Evolutionary conservation across 2,888 invertebrate genomes (phyloP), one percentile per base, ranked within the genome.

Genomic region (Lacanobia wlatinum): DNA sequence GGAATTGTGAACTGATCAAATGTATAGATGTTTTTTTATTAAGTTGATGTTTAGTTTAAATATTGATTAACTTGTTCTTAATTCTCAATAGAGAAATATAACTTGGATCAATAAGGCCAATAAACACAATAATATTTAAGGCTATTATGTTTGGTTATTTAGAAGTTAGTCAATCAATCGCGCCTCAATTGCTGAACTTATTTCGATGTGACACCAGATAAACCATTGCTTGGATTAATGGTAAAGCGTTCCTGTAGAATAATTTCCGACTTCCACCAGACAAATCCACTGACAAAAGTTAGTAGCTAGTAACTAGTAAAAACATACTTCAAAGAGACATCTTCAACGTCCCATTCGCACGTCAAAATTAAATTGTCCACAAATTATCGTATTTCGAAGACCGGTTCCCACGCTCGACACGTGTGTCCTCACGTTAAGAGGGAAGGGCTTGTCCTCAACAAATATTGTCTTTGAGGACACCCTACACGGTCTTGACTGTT

Each of bases 381-480:
- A 93, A 93, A 94, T 93, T 92, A 93, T 93, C 92, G 91, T 88
- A 89, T 92, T 91, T 91, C 91, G 86, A 84, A 89, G 85, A 86
- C 86, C 83, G 87, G 91, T 95, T 94, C 94, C 93, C 94, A 93
- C 94, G 91, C 85, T 75, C 64, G 93, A 90, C 94, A 94, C 94
- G 94, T 94, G 94, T 93, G 88, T 86, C 87, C 86, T 88, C 87
- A 84, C 83, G 83, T 87, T 82, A 84, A 90, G 89, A 90, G 90
- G 90, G 89, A 89, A 84, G 91, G 92, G 91, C 88, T 87, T 92
- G 94, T 94, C 93, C 95, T 95, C 90, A 89, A 90, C 95, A 94
- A 95, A 95, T 95, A 95, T 95, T 95, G 95, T 95, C 94, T 93
- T 94, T 95, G 94, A 95, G 95, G 94, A 94, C 94, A 90, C 92